A percentile compares a stretch with the other conserved stretches of the same genome.
Evolutionary conservation across 2,113 vertebrate species (phyloP).

Genomic region (Propithecus coquereli): DNA sequence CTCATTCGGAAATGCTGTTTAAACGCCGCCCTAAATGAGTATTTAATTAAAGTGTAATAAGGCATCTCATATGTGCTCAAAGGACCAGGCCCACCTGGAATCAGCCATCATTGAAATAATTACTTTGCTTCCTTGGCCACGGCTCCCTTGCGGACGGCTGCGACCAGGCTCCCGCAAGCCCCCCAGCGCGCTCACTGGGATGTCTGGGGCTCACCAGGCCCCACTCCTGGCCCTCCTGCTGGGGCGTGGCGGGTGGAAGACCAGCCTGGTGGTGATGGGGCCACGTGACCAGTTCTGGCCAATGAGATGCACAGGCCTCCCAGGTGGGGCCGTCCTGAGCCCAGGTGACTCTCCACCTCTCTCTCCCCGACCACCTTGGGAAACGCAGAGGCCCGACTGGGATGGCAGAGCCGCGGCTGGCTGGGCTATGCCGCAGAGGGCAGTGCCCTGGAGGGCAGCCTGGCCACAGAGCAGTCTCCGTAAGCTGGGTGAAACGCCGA

Average conservation of each 20-base stretch:
- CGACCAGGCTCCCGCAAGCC: rapidly evolving
- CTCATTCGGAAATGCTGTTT: constrained; percentile 8
- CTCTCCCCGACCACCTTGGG: not conserved
- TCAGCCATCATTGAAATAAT: not conserved
- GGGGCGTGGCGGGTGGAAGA: not conserved
- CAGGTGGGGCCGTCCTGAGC: not conserved
- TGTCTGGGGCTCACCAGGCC: not conserved
- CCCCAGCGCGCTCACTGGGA: not conserved
- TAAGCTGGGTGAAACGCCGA: rapidly evolving
- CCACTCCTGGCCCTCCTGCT: rapidly evolving
- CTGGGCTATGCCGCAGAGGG: rapidly evolving
- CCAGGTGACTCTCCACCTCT: not conserved
- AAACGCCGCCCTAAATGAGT: not conserved
- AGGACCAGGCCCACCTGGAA: constrained; percentile 43
- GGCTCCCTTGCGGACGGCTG: rapidly evolving
- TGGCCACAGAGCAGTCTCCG: not conserved
- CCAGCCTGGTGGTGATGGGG: rapidly evolving
- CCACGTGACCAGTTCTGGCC: not conserved
- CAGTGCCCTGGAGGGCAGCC: not conserved
- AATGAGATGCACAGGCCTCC: not conserved
- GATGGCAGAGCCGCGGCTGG: rapidly evolving
- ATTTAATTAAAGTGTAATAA: constrained; percentile 49
- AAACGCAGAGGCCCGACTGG: rapidly evolving
- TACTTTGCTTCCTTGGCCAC: not conserved
- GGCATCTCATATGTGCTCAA: constrained; percentile 13